phyloP scores from a whole-genome alignment of 2,888 invertebrate genomes.

The Pristionchus maxplancki region DNA sequence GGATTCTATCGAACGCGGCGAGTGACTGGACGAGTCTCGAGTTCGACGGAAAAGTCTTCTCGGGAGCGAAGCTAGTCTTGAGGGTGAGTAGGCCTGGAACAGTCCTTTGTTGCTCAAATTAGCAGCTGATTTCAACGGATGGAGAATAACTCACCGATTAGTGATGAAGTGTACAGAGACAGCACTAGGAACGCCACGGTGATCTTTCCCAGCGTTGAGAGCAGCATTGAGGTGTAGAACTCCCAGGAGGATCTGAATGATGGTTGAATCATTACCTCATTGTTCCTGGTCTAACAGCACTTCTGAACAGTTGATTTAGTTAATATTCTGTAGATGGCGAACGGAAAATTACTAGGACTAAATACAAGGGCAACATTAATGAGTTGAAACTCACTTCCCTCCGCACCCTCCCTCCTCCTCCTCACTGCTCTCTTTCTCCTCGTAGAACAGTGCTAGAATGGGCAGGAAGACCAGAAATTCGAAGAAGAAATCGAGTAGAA shows the following conservation, averaged over 20 bases:
- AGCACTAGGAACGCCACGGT: constrained; percentile 52
- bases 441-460: constrained; percentile 61
- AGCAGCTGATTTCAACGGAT: too few species aligned
- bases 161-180: background rate
- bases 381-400: background rate
- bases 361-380: background rate
- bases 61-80: constrained; percentile 70
- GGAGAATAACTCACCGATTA: constrained; percentile 4
- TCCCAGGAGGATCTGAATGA: constrained; percentile 51
- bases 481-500: constrained; percentile 71
- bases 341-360: too few species aligned
- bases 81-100: constrained; percentile 53
- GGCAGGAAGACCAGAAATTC: constrained; percentile 72
- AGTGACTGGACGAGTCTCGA: constrained; percentile 67
- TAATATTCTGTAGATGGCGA: too few species aligned
- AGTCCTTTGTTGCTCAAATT: background rate
- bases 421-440: constrained; percentile 54
- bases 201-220: constrained; percentile 61
- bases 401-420: background rate
- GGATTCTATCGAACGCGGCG: constrained; percentile 62
- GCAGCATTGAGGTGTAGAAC: constrained; percentile 55
- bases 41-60: constrained; percentile 73
- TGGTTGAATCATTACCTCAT: too few species aligned
- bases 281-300: too few species aligned
- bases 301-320: too few species aligned